Evolutionary conservation across 2,113 vertebrate genomes (phyloP).

Genomic region (Aptenodytes patagonicus): DNA sequence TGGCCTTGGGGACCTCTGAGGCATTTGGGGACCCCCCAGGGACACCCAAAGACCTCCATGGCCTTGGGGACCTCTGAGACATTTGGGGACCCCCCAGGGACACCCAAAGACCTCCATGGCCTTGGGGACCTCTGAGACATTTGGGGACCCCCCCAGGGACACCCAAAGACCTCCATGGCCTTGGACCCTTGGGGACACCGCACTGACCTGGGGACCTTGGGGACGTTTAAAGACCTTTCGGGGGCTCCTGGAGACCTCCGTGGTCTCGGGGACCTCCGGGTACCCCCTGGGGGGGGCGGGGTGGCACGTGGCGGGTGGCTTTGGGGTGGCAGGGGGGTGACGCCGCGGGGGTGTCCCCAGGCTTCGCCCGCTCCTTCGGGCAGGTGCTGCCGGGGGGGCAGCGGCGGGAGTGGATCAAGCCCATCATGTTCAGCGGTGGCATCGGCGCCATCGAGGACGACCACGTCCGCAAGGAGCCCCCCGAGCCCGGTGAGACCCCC

Average conservation of each 20-base stretch:
- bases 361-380: constrained; percentile 90
- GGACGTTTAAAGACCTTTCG: too few relatives aligned
- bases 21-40: too few relatives aligned
- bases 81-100: neutral
- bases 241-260: too few relatives aligned
- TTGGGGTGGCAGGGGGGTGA: neutral
- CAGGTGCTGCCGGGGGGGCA: constrained; percentile 78
- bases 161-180: neutral
- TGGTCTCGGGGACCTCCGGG: neutral
- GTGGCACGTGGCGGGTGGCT: neutral
- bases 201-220: too few relatives aligned
- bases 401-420: constrained; percentile 93
- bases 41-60: too few relatives aligned
- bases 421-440: constrained; percentile 94
- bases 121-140: too few relatives aligned
- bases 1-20: too few relatives aligned
- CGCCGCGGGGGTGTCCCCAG: constrained; percentile 40
- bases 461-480: constrained; percentile 80
- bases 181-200: neutral
- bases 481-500: constrained; percentile 75
- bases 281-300: neutral
- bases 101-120: too few relatives aligned
- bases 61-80: neutral
- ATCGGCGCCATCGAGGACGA: constrained; percentile 85
- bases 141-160: too few relatives aligned